These are phyloP conservation scores for Tenualosa ilisha DNA, from an alignment of 2,797 vertebrate species.

Conservation along the genomic window DNA sequence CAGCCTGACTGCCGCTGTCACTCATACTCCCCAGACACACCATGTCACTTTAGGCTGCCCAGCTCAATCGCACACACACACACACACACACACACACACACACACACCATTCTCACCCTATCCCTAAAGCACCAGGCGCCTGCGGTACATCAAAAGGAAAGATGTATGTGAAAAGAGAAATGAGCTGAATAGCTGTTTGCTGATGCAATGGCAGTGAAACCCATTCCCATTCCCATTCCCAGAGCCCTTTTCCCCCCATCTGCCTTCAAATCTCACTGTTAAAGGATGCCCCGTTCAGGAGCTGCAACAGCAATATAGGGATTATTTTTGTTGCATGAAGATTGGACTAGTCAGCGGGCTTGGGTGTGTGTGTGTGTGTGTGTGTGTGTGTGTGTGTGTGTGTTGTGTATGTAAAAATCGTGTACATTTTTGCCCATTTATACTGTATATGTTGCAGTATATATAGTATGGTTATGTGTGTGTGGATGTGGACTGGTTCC, in stretches of 20 bases:
- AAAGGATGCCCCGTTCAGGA: neutral
- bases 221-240: conserved; percentile 46
- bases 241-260: conserved; percentile 44
- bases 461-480: neutral
- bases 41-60: conserved; percentile 32
- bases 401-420: neutral
- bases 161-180: conserved; percentile 58
- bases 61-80: conserved; percentile 42
- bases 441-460: no score
- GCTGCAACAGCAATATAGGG: conserved; percentile 16
- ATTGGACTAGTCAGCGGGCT: conserved; percentile 25
- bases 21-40: neutral
- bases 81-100: no score
- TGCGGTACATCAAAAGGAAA: conserved; percentile 69
- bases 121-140: neutral
- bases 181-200: conserved; percentile 59
- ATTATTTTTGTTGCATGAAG: conserved; percentile 53
- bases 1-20: neutral
- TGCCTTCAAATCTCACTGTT: conserved; percentile 51
- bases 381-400: neutral
- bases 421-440: neutral
- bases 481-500: neutral
- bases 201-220: conserved; percentile 79
- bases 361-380: conserved; percentile 17
- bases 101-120: neutral